These are phyloP conservation scores for Trachemys scripta DNA, from an alignment of 2,113 vertebrate species.

Conservation along the genomic window DNA sequence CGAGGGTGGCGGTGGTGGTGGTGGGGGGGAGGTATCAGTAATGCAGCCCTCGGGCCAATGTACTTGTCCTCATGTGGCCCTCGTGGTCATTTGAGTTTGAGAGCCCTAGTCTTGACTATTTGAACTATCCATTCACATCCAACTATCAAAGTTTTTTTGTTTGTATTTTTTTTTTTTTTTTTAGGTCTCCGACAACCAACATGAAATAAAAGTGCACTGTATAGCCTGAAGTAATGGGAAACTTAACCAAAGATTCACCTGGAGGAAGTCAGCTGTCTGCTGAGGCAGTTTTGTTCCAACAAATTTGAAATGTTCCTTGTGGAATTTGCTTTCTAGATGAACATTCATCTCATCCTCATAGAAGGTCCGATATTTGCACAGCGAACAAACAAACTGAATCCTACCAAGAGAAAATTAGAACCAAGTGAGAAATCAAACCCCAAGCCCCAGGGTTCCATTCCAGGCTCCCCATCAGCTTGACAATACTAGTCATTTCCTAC, in stretches of 20 bases:
- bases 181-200: background rate
- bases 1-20: too few species aligned
- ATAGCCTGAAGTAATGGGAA: rapidly evolving
- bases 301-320: conserved; percentile 93
- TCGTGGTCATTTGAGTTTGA: too few species aligned
- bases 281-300: conserved; percentile 90
- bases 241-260: conserved; percentile 74
- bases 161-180: background rate
- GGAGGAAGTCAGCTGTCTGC: conserved; percentile 92
- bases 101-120: background rate
- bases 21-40: too few species aligned
- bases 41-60: too few species aligned
- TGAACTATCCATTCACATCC: background rate
- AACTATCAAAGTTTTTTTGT: background rate
- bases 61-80: too few species aligned
- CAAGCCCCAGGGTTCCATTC: conserved; percentile 41
- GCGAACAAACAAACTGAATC: conserved; percentile 93
- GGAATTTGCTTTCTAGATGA: conserved; percentile 93
- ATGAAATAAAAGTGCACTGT: background rate
- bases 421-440: background rate
- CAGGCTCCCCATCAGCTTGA: conserved; percentile 19
- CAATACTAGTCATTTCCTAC: background rate
- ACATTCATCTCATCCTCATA: conserved; percentile 91
- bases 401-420: conserved; percentile 68
- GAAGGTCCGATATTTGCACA: conserved; percentile 95